Evolutionary conservation across 2,113 vertebrate genomes (phyloP).

Genomic region (Calonectris borealis): DNA sequence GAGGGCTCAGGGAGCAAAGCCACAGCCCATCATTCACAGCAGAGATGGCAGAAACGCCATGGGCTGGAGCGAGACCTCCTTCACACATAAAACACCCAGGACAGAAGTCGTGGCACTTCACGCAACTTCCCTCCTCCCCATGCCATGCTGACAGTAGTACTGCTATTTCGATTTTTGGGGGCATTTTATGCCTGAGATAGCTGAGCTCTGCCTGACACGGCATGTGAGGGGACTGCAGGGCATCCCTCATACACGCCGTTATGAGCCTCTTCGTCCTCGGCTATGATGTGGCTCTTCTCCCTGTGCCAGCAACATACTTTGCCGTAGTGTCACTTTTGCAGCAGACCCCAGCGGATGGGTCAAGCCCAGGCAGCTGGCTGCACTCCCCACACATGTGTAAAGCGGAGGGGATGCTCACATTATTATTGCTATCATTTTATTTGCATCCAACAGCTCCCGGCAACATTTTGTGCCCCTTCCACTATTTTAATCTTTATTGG

Average conservation of each 20-base stretch:
- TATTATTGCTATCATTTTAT: background rate
- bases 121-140: background rate
- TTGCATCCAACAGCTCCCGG: background rate
- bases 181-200: background rate
- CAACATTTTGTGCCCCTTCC: background rate
- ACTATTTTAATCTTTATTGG: background rate
- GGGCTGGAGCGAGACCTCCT: background rate
- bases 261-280: background rate
- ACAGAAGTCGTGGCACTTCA: background rate
- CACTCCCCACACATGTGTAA: background rate
- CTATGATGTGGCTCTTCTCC: background rate
- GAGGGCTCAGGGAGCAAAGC: background rate
- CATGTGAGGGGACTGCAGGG: background rate
- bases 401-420: background rate
- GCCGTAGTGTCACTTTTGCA: background rate
- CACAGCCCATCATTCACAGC: background rate
- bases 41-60: background rate
- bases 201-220: background rate
- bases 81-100: fast-evolving
- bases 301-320: background rate
- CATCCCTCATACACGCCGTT: background rate
- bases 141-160: background rate
- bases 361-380: background rate
- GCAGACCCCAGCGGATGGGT: background rate
- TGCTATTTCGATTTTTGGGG: background rate